phyloP scores from a whole-genome alignment of 2,888 invertebrate species.

The Leucophenga montana region DNA sequence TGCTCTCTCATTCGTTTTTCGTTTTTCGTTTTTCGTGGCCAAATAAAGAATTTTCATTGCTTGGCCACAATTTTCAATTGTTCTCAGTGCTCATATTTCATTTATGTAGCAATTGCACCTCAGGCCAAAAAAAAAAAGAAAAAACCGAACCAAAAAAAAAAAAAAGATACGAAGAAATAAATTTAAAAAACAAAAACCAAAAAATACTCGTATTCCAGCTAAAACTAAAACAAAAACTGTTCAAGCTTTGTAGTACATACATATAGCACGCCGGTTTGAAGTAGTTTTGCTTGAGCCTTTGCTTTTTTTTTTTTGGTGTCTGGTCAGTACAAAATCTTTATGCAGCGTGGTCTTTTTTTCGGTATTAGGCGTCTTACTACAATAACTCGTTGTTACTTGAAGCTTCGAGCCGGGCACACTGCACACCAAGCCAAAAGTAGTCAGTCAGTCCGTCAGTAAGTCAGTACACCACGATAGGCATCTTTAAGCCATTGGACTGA shows the following conservation, averaged over 20 bases:
- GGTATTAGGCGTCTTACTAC: not conserved
- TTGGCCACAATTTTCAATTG: constrained; percentile 42
- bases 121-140: constrained; percentile 13
- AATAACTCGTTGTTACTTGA: too few species aligned
- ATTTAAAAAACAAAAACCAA: too few species aligned
- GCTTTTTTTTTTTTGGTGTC: not conserved
- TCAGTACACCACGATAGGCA: too few species aligned
- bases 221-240: too few species aligned
- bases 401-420: too few species aligned
- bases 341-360: constrained; percentile 2
- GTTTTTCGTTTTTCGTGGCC: constrained; percentile 18
- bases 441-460: too few species aligned
- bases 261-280: not conserved
- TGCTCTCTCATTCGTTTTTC: constrained; percentile 6
- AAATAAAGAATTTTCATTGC: constrained; percentile 28
- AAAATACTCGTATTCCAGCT: too few species aligned
- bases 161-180: too few species aligned
- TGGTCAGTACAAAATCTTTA: constrained; percentile 2
- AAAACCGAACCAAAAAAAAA: not conserved
- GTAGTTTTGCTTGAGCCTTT: not conserved
- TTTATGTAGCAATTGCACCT: constrained; percentile 48
- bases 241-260: too few species aligned
- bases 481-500: too few species aligned
- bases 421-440: too few species aligned
- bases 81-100: constrained; percentile 54